A percentile compares a stretch with the other conserved stretches of the same genome.
Conservation (phyloP, 2,113 vertebrate genomes). For the Microcebus griseorufus region DNA sequence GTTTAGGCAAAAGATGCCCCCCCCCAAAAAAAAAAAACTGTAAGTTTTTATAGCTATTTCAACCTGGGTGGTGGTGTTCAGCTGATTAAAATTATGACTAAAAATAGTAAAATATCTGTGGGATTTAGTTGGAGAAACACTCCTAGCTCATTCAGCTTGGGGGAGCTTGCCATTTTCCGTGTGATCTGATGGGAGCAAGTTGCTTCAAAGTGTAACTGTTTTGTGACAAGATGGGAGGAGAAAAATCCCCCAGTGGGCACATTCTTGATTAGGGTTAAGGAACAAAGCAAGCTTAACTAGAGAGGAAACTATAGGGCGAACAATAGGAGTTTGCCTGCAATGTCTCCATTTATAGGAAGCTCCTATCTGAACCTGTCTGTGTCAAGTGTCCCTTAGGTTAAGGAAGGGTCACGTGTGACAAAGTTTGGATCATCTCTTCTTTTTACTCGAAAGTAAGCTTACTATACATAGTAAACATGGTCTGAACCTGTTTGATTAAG, state of each 20-base stretch:
- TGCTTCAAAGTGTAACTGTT: slow-evolving; percentile 64
- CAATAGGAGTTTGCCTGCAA: slow-evolving; percentile 71
- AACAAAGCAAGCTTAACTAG: slow-evolving; percentile 64
- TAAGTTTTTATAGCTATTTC: neutral
- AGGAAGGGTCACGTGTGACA: slow-evolving; percentile 85
- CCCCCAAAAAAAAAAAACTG: neutral
- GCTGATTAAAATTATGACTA: slow-evolving; percentile 1
- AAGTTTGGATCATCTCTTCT: slow-evolving; percentile 84
- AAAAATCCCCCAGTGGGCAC: slow-evolving; percentile 65
- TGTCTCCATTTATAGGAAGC: slow-evolving; percentile 62
- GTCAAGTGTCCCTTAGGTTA: slow-evolving; percentile 84
- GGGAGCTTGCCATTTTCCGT: slow-evolving; percentile 51
- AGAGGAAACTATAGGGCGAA: slow-evolving; percentile 74
- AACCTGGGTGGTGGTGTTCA: neutral
- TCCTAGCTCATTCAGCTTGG: neutral
- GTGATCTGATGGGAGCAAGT: slow-evolving; percentile 49
- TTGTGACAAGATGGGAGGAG: slow-evolving; percentile 65
- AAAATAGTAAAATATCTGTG: neutral
- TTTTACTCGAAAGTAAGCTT: slow-evolving; percentile 89
- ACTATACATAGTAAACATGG: slow-evolving; percentile 88
- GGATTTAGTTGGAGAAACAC: neutral
- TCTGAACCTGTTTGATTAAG: slow-evolving; percentile 87
- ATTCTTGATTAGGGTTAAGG: slow-evolving; percentile 67
- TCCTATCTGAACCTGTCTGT: slow-evolving; percentile 72
- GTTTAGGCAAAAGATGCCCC: neutral